These are phyloP conservation scores for Pangasius sanitwongsei DNA, from an alignment of 2,797 vertebrate genomes.

Conservation along the genomic window DNA sequence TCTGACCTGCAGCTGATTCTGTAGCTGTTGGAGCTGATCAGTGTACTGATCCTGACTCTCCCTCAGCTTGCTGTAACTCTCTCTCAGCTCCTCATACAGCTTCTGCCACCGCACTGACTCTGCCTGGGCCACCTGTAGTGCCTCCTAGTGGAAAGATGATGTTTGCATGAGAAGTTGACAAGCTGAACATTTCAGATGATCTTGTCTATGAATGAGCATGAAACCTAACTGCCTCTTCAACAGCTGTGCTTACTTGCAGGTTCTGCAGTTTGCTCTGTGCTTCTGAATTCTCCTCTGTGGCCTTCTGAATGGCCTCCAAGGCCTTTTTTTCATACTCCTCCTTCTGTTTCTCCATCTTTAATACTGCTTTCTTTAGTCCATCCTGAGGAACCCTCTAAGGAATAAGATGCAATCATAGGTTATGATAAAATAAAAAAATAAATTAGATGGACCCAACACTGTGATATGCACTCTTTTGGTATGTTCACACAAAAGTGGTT, in stretches of 20 bases:
- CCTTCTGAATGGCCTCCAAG: conserved; percentile 83
- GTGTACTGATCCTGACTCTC: conserved; percentile 70
- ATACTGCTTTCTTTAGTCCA: conserved; percentile 81
- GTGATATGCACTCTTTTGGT: neutral
- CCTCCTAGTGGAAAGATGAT: conserved; percentile 72
- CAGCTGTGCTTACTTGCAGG: conserved; percentile 75
- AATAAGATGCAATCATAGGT: neutral
- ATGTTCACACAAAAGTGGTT: neutral
- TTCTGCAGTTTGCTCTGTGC: conserved; percentile 79
- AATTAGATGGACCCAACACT: neutral
- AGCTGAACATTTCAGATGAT: neutral
- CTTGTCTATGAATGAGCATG: neutral
- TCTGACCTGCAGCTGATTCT: conserved; percentile 84
- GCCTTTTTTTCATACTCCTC: conserved; percentile 85
- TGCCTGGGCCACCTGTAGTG: conserved; percentile 70
- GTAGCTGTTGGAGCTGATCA: conserved; percentile 77
- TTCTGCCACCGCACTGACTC: conserved; percentile 81
- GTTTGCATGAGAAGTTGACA: neutral
- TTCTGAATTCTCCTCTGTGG: conserved; percentile 83
- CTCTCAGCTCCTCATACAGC: conserved; percentile 75
- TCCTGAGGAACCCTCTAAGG: conserved; percentile 78
- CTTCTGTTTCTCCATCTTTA: conserved; percentile 92
- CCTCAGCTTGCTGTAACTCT: conserved; percentile 69
- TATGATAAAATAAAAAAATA: neutral
- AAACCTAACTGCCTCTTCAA: neutral